These are phyloP conservation scores for Phocoena sinus DNA, from an alignment of 2,113 vertebrate genomes.

Conservation along the genomic window DNA sequence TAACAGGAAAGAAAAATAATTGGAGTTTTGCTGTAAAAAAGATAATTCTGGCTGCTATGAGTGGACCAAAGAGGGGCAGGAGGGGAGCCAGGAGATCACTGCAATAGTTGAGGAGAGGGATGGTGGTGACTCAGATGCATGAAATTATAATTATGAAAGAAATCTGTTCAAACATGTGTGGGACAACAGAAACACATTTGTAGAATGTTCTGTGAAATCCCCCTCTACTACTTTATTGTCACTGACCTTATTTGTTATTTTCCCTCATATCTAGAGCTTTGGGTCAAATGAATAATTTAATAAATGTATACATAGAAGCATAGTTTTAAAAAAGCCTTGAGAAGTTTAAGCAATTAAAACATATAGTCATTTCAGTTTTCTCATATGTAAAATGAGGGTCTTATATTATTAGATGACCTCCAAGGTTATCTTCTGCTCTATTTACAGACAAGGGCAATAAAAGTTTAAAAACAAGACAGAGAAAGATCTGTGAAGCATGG, in stretches of 20 bases:
- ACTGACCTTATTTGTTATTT: background rate
- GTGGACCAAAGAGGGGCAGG: background rate
- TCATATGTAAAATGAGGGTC: background rate
- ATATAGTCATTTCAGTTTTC: background rate
- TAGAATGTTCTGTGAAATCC: background rate
- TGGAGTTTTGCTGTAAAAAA: background rate
- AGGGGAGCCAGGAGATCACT: accelerated
- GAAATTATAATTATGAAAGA: background rate
- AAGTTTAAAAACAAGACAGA: background rate
- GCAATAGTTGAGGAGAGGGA: background rate
- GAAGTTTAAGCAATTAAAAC: background rate
- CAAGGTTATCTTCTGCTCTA: background rate
- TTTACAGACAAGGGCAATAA: background rate
- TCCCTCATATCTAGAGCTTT: background rate
- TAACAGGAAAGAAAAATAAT: background rate
- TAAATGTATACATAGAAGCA: background rate
- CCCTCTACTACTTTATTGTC: background rate
- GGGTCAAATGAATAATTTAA: background rate
- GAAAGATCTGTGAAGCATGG: background rate
- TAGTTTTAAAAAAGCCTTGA: background rate
- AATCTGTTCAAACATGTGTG: background rate
- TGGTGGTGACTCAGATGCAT: background rate
- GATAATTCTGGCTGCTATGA: background rate
- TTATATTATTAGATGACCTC: background rate
- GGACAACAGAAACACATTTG: background rate